A percentile compares a stretch with the other conserved stretches of the same genome.
Conservation (phyloP, 2,888 invertebrate species). For the Microdon myrmicae region DNA sequence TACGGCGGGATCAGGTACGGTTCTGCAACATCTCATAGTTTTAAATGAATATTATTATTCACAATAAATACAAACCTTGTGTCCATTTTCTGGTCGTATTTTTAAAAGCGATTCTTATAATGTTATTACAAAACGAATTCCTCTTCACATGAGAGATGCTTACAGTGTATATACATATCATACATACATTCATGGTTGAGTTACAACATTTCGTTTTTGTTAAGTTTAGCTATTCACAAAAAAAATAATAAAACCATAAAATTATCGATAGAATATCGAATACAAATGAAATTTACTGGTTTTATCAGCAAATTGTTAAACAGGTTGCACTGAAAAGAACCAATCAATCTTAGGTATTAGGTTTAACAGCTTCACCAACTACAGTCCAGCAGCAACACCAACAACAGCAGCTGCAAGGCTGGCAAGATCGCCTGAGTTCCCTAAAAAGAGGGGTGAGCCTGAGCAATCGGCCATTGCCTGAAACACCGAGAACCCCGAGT, state of each 20-base stretch:
- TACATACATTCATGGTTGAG: slow-evolving; percentile 32
- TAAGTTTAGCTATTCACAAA: slow-evolving; percentile 15
- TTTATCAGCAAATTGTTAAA: slow-evolving; percentile 30
- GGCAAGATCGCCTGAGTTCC: slow-evolving; percentile 58
- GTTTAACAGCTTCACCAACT: no score
- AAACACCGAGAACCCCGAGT: slow-evolving; percentile 67
- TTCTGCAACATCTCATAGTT: slow-evolving; percentile 66
- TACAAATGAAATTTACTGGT: slow-evolving; percentile 21
- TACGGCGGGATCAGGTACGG: slow-evolving; percentile 67
- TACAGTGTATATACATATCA: no score
- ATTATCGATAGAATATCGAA: slow-evolving; percentile 15
- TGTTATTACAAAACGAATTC: no score
- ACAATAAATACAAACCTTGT: slow-evolving; percentile 24
- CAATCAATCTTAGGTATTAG: slow-evolving; percentile 55
- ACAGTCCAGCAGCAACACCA: slow-evolving; percentile 38
- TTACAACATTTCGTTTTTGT: slow-evolving; percentile 16
- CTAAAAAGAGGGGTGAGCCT: slow-evolving; percentile 56
- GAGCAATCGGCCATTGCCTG: slow-evolving; percentile 69
- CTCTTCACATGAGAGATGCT: slow-evolving; percentile 28
- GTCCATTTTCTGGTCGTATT: no score
- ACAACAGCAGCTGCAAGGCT: slow-evolving; percentile 55
- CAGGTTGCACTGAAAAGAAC: slow-evolving; percentile 33
- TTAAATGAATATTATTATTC: neutral
- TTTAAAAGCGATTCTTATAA: no score
- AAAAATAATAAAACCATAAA: slow-evolving; percentile 22